These are phyloP conservation scores for Pomatorhinus ruficollis DNA, from an alignment of 2,113 vertebrate genomes.

Conservation along the genomic window DNA sequence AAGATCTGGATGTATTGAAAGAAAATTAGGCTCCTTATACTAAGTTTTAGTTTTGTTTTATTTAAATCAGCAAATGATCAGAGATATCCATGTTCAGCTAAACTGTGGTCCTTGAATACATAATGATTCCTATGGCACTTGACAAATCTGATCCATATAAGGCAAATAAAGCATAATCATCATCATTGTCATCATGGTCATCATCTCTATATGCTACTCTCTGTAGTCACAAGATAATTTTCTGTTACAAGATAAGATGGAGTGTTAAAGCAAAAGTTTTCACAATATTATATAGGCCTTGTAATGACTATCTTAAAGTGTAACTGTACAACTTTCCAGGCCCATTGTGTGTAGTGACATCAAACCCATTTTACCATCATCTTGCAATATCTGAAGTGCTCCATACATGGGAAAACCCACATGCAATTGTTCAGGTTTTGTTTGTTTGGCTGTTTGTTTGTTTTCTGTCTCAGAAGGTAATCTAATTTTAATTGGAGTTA, in stretches of 20 bases:
- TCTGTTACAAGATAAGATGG: neutral
- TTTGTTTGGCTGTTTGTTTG: neutral
- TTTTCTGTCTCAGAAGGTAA: neutral
- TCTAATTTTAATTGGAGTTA: neutral
- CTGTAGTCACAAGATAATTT: neutral
- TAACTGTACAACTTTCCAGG: neutral
- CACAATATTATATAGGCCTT: neutral
- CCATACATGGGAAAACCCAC: rapidly evolving
- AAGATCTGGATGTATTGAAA: neutral
- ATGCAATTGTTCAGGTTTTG: neutral
- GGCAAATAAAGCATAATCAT: neutral
- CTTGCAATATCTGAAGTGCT: neutral
- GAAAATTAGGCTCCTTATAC: neutral
- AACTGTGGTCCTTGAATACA: rapidly evolving
- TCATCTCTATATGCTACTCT: neutral
- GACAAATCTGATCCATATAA: neutral
- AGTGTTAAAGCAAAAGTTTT: neutral
- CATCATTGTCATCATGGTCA: neutral
- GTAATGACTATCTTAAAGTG: neutral
- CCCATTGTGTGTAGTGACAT: neutral
- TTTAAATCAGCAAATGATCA: neutral
- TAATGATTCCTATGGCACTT: neutral
- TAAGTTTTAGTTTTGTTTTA: neutral
- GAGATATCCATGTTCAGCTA: neutral
- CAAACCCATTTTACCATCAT: neutral